Evolutionary conservation across 2,888 invertebrate genomes (phyloP).

Genomic region (Megastigmus dorsalis): DNA sequence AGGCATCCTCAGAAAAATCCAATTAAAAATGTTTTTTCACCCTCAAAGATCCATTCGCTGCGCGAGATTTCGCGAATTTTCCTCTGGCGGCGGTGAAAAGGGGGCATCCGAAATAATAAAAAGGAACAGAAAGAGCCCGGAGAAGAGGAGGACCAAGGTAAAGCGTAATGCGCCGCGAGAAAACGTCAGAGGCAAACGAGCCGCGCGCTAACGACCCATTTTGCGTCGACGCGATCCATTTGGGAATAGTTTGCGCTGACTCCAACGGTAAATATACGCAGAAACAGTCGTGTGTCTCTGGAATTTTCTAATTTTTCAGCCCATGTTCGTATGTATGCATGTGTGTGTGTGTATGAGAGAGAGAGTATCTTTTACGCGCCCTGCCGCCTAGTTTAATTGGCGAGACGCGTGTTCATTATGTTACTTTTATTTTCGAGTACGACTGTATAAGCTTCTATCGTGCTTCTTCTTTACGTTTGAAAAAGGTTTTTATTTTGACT

Average conservation of each 20-base stretch:
- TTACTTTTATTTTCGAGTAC: too few relatives aligned
- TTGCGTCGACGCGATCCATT: conserved; percentile 50
- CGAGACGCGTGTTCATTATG: neutral
- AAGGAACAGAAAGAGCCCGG: neutral
- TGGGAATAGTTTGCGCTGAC: conserved; percentile 52
- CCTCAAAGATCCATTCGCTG: neutral
- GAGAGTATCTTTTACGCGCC: too few relatives aligned
- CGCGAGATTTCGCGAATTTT: neutral
- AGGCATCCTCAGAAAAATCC: too few relatives aligned
- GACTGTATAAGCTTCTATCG: too few relatives aligned
- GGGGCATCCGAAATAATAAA: neutral
- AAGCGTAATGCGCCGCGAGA: conserved; percentile 24
- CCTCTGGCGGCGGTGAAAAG: too few relatives aligned
- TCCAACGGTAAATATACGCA: conserved; percentile 41
- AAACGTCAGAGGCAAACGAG: conserved; percentile 41
- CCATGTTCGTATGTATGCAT: too few relatives aligned
- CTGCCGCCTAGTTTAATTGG: conserved; percentile 17
- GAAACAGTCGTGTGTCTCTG: neutral
- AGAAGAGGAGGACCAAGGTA: conserved; percentile 6
- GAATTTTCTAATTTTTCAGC: conserved; percentile 24
- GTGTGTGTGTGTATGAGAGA: too few relatives aligned
- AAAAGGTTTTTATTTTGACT: too few relatives aligned
- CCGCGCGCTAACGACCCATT: conserved; percentile 56
- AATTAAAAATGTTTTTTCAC: too few relatives aligned
- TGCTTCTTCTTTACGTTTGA: neutral